phyloP scores from a whole-genome alignment of 1,140 invertebrate species.

The Monomorium pharaonis region DNA sequence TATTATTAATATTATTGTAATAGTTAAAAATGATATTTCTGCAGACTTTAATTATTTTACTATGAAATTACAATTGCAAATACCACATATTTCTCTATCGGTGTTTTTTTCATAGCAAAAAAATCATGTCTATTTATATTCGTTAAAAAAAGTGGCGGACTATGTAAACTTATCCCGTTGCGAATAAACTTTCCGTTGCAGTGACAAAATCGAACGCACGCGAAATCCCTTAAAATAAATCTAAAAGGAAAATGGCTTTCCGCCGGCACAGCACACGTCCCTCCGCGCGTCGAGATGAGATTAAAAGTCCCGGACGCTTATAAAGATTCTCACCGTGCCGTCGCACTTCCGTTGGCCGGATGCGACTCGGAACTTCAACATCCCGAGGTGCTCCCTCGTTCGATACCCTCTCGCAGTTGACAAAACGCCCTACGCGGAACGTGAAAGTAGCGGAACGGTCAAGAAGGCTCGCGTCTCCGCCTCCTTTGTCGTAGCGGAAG shows the following conservation, averaged over 20 bases:
- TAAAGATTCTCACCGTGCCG: slow-evolving; percentile 84
- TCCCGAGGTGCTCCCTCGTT: slow-evolving; percentile 75
- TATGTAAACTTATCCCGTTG: too few relatives aligned
- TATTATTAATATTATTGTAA: too few relatives aligned
- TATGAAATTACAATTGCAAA: too few relatives aligned
- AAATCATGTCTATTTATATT: too few relatives aligned
- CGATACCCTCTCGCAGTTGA: slow-evolving; percentile 31
- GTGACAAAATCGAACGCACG: not conserved
- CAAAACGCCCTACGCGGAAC: slow-evolving; percentile 48
- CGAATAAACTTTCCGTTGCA: too few relatives aligned
- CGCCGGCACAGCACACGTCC: not conserved
- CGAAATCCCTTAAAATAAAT: not conserved
- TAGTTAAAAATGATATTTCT: too few relatives aligned
- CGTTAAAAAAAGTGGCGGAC: not conserved
- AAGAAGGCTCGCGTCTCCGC: not conserved
- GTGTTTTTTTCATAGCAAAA: too few relatives aligned
- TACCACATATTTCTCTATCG: too few relatives aligned
- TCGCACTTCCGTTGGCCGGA: slow-evolving; percentile 87
- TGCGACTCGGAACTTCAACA: slow-evolving; percentile 89
- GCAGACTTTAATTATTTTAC: too few relatives aligned
- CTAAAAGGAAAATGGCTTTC: slow-evolving; percentile 26
- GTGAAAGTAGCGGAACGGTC: not conserved
- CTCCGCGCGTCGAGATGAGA: slow-evolving; percentile 23
- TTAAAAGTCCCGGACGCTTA: slow-evolving; percentile 60
- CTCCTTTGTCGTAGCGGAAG: not conserved